Evolutionary conservation across 2,888 invertebrate species (phyloP).

Genomic region (Oxyteleia sp.): DNA sequence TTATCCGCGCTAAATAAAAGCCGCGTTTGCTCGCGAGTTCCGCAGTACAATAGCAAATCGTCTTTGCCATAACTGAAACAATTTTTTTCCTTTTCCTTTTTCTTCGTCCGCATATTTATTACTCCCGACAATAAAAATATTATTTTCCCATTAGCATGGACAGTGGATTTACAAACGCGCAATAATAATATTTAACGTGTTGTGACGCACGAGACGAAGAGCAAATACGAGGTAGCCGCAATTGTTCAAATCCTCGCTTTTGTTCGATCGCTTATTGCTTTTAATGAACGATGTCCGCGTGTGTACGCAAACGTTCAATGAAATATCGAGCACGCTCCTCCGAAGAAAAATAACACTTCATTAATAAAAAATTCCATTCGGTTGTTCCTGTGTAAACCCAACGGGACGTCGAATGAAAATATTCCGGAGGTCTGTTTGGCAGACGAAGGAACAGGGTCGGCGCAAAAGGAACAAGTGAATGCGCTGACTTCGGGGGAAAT

Average conservation of each 20-base stretch:
- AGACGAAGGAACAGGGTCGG: constrained; percentile 56
- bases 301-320: constrained; percentile 1
- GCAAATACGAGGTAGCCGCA: constrained; percentile 26
- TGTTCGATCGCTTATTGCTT: constrained; percentile 18
- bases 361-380: constrained; percentile 58
- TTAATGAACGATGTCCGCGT: constrained; percentile 18
- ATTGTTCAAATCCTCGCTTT: constrained; percentile 13
- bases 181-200: constrained; percentile 29
- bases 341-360: constrained; percentile 46
- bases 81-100: too few relatives aligned
- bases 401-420: constrained; percentile 62
- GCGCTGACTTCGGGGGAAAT: constrained; percentile 47
- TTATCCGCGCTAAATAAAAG: too few relatives aligned
- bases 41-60: too few relatives aligned
- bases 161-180: too few relatives aligned
- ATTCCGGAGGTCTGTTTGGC: constrained; percentile 46
- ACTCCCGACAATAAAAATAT: too few relatives aligned
- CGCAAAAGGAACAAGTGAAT: constrained; percentile 60
- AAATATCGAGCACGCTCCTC: background rate
- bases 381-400: constrained; percentile 45
- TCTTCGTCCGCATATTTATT: too few relatives aligned
- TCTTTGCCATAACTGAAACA: too few relatives aligned
- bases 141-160: too few relatives aligned
- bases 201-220: constrained; percentile 6
- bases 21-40: too few relatives aligned